Conservation (phyloP, 2,113 vertebrate genomes). For the Nymphicus hollandicus region DNA sequence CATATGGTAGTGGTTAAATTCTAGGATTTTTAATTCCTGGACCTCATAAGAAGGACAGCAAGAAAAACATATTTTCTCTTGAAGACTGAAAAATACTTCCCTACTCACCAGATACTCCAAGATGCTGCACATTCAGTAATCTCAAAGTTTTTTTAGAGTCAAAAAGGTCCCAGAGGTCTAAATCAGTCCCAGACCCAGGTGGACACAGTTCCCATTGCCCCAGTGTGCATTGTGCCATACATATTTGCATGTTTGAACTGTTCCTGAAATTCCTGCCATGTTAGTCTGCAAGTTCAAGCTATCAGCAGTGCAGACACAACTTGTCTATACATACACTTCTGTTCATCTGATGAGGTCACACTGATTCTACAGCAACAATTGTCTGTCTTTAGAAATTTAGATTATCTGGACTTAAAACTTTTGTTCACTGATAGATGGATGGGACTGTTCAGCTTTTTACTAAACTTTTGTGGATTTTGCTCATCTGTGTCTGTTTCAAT, state of each 20-base stretch:
- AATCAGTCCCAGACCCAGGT: background rate
- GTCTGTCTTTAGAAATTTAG: background rate
- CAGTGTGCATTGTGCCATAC: fast-evolving
- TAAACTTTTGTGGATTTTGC: background rate
- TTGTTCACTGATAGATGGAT: background rate
- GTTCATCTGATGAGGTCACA: background rate
- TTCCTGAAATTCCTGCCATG: background rate
- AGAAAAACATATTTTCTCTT: background rate
- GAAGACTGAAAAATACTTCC: background rate
- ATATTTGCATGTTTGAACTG: background rate
- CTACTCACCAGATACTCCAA: background rate
- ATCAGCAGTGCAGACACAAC: background rate
- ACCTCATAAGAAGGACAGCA: background rate
- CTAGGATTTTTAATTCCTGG: background rate
- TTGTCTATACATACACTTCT: fast-evolving
- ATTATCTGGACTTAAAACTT: background rate
- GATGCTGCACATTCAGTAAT: background rate
- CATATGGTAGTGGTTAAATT: background rate
- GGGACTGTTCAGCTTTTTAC: background rate
- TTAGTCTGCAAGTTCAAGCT: background rate
- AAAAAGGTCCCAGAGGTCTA: background rate
- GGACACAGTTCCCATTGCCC: background rate
- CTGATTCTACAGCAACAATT: background rate
- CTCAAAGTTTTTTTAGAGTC: background rate
- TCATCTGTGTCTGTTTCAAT: background rate